phyloP scores from a whole-genome alignment of 2,113 vertebrate species.

The Colossoma macropomum region DNA sequence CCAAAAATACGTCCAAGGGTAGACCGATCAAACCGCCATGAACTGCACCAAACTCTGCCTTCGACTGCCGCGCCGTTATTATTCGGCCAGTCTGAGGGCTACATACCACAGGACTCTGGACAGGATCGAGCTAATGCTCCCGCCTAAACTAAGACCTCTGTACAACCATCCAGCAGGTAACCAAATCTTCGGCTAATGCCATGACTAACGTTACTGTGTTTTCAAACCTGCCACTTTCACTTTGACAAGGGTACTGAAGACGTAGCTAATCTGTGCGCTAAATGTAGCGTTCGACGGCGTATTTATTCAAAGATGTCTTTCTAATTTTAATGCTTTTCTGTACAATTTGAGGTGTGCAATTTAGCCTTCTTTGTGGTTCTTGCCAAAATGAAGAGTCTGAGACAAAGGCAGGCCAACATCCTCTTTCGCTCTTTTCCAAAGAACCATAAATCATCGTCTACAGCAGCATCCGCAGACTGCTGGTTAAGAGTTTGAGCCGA shows the following conservation, averaged over 20 bases:
- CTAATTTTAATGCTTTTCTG: background rate
- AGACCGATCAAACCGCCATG: background rate
- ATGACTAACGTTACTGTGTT: background rate
- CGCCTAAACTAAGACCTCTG: slow-evolving; percentile 80
- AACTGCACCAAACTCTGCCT: slow-evolving; percentile 8
- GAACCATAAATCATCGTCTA: background rate
- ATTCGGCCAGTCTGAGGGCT: slow-evolving; percentile 65
- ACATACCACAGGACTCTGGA: slow-evolving; percentile 82
- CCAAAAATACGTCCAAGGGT: too few relatives aligned
- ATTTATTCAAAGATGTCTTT: too few relatives aligned
- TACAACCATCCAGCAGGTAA: slow-evolving; percentile 89
- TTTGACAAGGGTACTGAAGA: background rate
- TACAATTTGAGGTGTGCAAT: background rate
- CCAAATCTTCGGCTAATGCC: background rate
- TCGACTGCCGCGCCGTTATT: slow-evolving; percentile 32
- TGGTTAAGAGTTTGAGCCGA: too few relatives aligned
- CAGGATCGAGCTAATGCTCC: slow-evolving; percentile 80
- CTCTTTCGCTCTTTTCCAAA: background rate
- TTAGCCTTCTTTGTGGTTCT: background rate
- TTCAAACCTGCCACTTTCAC: background rate
- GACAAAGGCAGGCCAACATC: background rate
- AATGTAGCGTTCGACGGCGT: background rate
- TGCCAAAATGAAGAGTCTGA: background rate
- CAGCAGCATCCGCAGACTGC: too few relatives aligned
- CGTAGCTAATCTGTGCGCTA: background rate